Percentiles rank a stretch among this genome's conserved stretches.
Conservation (phyloP, 2,888 invertebrate genomes). For the Plebejus argus region DNA sequence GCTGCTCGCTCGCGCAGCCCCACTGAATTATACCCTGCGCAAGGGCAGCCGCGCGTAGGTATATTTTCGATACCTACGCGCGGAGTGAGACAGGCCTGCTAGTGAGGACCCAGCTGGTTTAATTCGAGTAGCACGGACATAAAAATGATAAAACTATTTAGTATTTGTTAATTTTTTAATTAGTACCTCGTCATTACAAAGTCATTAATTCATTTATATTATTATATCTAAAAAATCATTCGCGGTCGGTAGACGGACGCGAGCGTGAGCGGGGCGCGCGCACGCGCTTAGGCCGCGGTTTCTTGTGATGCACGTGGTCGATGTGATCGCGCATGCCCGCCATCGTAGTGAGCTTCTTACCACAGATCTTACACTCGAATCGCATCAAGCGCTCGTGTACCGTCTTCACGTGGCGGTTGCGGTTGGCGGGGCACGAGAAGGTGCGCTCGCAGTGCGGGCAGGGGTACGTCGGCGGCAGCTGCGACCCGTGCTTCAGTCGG, state of each 20-base stretch:
- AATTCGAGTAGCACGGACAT: too few species aligned
- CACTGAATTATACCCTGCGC: too few species aligned
- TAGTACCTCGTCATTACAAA: too few species aligned
- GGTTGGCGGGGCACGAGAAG: slow-evolving; percentile 1
- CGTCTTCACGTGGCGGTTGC: slow-evolving; percentile 15
- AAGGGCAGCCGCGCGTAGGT: too few species aligned
- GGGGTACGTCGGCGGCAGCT: neutral
- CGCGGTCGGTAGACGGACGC: neutral
- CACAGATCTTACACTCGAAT: slow-evolving; percentile 29
- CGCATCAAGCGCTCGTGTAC: slow-evolving; percentile 5
- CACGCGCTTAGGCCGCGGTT: slow-evolving; percentile 23
- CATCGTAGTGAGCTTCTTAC: slow-evolving; percentile 12
- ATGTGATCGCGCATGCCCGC: neutral
- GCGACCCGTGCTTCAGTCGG: slow-evolving; percentile 2
- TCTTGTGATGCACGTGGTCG: slow-evolving; percentile 27
- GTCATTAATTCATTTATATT: too few species aligned
- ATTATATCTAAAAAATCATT: neutral
- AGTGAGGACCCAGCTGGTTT: too few species aligned
- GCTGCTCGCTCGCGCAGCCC: too few species aligned
- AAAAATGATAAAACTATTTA: too few species aligned
- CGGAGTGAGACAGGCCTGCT: too few species aligned
- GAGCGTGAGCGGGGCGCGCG: neutral
- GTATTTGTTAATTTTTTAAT: too few species aligned
- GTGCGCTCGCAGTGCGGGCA: slow-evolving; percentile 26
- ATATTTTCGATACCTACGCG: too few species aligned